These are phyloP conservation scores for Oligia strigilis DNA, from an alignment of 2,888 invertebrate genomes.

Conservation along the genomic window DNA sequence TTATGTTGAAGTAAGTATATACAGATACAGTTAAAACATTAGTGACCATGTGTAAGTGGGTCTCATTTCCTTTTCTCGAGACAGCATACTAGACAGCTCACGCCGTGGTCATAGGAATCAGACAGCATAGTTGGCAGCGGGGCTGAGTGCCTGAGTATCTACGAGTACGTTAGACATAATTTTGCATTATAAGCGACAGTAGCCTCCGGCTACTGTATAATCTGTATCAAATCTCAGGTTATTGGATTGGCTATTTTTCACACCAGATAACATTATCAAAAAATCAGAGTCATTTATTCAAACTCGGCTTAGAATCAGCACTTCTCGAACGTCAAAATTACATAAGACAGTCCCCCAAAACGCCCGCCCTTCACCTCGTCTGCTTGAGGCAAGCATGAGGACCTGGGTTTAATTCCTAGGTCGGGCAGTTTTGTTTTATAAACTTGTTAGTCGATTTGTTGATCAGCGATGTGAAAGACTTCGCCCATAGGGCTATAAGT, in stretches of 20 bases:
- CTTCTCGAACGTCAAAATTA: too few species aligned
- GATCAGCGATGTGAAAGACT: too few species aligned
- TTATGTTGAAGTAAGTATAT: neutral
- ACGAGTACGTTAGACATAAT: neutral
- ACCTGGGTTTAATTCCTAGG: too few species aligned
- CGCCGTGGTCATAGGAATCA: neutral
- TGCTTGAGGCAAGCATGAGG: too few species aligned
- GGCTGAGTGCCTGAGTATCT: too few species aligned
- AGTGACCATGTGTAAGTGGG: neutral
- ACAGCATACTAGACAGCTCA: neutral
- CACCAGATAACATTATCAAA: neutral
- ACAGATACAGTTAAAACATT: neutral
- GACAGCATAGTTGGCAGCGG: neutral
- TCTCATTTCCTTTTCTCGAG: neutral
- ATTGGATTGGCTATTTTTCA: neutral
- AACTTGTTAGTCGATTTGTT: neutral
- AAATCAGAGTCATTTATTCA: too few species aligned
- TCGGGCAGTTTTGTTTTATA: neutral
- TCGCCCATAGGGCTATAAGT: too few species aligned
- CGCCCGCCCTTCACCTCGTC: too few species aligned
- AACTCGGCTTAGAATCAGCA: too few species aligned
- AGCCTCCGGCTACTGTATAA: neutral
- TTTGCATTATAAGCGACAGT: neutral
- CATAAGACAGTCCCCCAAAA: too few species aligned
- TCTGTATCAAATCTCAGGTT: neutral